Conservation (phyloP, 2,888 invertebrate genomes). For the Sipha maydis region DNA sequence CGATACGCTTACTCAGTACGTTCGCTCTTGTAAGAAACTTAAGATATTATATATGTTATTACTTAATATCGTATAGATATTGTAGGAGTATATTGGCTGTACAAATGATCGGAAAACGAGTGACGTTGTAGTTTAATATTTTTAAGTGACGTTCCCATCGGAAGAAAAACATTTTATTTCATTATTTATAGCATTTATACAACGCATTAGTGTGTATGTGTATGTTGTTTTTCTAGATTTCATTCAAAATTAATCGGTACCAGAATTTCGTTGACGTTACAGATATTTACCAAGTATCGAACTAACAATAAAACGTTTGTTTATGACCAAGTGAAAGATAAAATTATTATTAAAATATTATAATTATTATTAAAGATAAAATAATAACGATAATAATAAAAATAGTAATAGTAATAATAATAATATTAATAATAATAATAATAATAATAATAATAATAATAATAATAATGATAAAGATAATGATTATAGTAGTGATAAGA, state of each 20-base stretch:
- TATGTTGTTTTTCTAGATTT: background rate
- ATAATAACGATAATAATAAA: no score
- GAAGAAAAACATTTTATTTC: background rate
- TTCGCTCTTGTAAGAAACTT: no score
- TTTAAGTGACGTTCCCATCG: conserved; percentile 2
- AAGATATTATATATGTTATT: no score
- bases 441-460: no score
- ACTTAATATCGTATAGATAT: no score
- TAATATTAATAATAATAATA: background rate
- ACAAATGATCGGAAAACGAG: background rate
- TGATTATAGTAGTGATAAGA: background rate
- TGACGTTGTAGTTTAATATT: conserved; percentile 9
- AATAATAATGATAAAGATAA: background rate
- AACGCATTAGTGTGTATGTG: background rate
- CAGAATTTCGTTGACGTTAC: background rate
- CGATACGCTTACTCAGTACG: no score
- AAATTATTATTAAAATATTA: no score
- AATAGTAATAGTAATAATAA: no score
- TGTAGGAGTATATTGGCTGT: no score
- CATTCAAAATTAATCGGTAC: background rate
- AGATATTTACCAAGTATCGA: background rate
- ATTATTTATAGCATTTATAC: conserved; percentile 8
- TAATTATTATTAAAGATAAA: no score
- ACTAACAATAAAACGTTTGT: background rate
- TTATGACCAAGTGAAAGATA: background rate